These are phyloP conservation scores for Oncorhynchus tshawytscha DNA, from an alignment of 2,113 vertebrate genomes.

Conservation along the genomic window DNA sequence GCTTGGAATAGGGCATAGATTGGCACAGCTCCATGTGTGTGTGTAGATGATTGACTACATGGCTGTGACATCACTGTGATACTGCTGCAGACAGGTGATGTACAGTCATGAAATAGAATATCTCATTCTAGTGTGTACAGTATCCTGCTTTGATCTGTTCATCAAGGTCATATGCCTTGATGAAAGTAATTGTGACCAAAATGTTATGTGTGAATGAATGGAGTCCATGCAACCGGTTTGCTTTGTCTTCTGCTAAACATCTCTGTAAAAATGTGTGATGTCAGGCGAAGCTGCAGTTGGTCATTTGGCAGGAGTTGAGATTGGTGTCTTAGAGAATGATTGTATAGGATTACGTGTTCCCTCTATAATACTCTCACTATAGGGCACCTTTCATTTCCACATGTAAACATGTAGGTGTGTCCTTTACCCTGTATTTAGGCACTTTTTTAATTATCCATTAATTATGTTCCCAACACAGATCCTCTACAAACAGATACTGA, in stretches of 20 bases:
- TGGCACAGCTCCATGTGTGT: background rate
- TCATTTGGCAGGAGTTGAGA: background rate
- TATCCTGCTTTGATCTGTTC: background rate
- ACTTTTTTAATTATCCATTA: background rate
- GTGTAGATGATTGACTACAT: background rate
- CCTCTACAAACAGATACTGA: conserved; percentile 31
- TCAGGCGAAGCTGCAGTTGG: background rate
- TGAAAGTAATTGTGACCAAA: too few relatives aligned
- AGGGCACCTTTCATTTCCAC: background rate
- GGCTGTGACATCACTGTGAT: background rate
- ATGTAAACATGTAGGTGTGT: background rate
- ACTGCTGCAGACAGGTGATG: background rate
- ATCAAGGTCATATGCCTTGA: too few relatives aligned
- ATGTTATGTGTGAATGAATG: too few relatives aligned
- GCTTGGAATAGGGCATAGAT: background rate
- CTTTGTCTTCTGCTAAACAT: background rate
- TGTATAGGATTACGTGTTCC: background rate
- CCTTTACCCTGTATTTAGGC: background rate
- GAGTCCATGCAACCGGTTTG: background rate
- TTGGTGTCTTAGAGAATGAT: background rate
- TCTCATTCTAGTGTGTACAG: background rate
- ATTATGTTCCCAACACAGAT: conserved; percentile 30
- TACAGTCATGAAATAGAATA: background rate
- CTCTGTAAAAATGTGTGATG: background rate
- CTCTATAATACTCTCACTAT: background rate